Evolutionary conservation across 2,113 vertebrate genomes (phyloP).

Genomic region (Periophthalmodon schlosseri): DNA sequence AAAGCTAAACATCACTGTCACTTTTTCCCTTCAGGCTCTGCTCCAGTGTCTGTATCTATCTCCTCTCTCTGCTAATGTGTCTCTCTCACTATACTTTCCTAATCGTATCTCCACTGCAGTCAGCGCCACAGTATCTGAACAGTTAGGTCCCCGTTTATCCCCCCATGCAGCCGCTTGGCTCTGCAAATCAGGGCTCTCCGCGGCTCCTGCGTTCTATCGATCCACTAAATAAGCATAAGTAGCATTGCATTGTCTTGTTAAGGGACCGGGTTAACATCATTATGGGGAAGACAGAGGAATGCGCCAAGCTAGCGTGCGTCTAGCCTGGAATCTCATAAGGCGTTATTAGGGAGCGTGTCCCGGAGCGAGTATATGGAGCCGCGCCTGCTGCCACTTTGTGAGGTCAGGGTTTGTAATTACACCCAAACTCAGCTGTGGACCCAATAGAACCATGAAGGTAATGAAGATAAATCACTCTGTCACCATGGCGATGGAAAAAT

Average conservation of each 20-base stretch:
- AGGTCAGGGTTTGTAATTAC: conserved; percentile 22
- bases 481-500: conserved; percentile 8
- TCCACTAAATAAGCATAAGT: conserved; percentile 4
- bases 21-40: conserved; percentile 27
- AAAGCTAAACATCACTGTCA: conserved; percentile 39
- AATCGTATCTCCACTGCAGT: neutral
- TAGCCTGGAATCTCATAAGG: conserved; percentile 27
- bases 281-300: neutral
- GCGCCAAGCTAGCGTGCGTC: neutral
- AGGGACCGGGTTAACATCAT: conserved; percentile 19
- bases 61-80: conserved; percentile 13
- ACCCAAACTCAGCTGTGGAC: conserved; percentile 8
- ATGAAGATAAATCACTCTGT: conserved; percentile 38
- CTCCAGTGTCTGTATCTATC: conserved; percentile 37
- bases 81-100: neutral
- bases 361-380: conserved; percentile 12
- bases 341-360: conserved; percentile 20
- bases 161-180: neutral
- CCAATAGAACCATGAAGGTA: conserved; percentile 3
- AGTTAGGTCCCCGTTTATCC: conserved; percentile 4
- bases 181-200: conserved; percentile 1
- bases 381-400: neutral
- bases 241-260: conserved; percentile 25
- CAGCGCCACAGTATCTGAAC: neutral
- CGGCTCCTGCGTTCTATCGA: neutral